phyloP scores from a whole-genome alignment of 1,140 invertebrate species.

The Scylla paramamosain region DNA sequence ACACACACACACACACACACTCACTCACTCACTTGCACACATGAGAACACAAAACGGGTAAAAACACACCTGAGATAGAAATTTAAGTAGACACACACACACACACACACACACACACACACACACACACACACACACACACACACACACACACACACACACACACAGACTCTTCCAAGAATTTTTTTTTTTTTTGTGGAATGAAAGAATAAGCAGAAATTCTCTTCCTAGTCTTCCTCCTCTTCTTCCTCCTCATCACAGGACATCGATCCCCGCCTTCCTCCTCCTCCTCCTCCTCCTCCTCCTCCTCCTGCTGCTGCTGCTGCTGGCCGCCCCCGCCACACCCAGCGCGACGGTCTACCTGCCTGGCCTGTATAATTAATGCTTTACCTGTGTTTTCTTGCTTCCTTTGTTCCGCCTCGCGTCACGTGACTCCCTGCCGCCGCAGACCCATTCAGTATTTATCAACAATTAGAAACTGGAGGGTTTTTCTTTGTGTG shows the following conservation, averaged over 20 bases:
- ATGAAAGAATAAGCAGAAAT: neutral
- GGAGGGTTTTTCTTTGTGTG: neutral
- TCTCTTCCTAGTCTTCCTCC: neutral
- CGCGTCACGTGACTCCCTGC: neutral
- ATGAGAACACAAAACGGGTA: too few species aligned
- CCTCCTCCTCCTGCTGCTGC: too few species aligned
- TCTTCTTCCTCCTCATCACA: neutral
- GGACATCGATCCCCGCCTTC: neutral
- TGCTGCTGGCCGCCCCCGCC: too few species aligned
- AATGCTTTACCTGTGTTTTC: neutral
- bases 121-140: too few species aligned
- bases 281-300: neutral
- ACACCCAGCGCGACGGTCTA: too few species aligned
- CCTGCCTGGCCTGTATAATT: neutral
- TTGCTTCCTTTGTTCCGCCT: neutral
- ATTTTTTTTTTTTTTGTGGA: too few species aligned
- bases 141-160: too few species aligned
- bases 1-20: conserved; percentile 29
- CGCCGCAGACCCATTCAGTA: neutral
- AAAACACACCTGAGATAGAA: too few species aligned
- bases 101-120: too few species aligned
- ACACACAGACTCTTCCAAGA: too few species aligned
- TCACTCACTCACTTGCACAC: neutral
- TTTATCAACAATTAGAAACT: too few species aligned
- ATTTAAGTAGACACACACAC: too few species aligned